Percentiles rank a stretch among this genome's conserved stretches.
Conservation (phyloP, 2,888 invertebrate genomes). For the Ophioninae sp. region DNA sequence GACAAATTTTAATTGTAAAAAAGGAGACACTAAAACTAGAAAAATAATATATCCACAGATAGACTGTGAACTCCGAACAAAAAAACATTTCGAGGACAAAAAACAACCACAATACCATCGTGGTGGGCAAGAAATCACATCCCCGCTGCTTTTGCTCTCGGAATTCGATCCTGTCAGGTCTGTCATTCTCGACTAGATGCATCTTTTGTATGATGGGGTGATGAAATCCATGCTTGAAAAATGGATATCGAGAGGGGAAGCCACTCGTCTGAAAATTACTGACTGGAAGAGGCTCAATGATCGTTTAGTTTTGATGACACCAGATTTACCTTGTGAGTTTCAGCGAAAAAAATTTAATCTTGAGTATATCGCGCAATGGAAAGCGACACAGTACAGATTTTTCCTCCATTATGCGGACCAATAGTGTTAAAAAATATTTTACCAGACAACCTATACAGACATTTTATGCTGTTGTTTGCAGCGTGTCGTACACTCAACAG, state of each 20-base stretch:
- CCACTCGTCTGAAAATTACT: conserved; percentile 14
- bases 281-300: conserved; percentile 24
- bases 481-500: conserved; percentile 58
- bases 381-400: conserved; percentile 66
- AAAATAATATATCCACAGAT: conserved; percentile 53
- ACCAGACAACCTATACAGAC: conserved; percentile 49
- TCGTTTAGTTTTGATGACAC: conserved; percentile 40
- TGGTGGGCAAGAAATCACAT: conserved; percentile 50
- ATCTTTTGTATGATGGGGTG: conserved; percentile 59
- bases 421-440: conserved; percentile 55
- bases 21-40: conserved; percentile 21
- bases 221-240: conserved; percentile 49
- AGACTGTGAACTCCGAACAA: conserved; percentile 48
- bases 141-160: conserved; percentile 54
- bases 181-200: conserved; percentile 65
- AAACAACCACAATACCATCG: conserved; percentile 51
- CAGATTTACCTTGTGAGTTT: conserved; percentile 64
- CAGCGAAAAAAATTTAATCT: conserved; percentile 63
- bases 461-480: conserved; percentile 60
- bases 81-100: conserved; percentile 60
- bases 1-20: conserved; percentile 1
- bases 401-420: conserved; percentile 59
- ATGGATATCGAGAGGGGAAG: conserved; percentile 31
- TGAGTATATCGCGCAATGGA: conserved; percentile 61
- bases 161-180: conserved; percentile 59